A percentile compares a stretch with the other conserved stretches of the same genome.
Conservation (phyloP, 2,113 vertebrate species). For the Cebidichthys violaceus region DNA sequence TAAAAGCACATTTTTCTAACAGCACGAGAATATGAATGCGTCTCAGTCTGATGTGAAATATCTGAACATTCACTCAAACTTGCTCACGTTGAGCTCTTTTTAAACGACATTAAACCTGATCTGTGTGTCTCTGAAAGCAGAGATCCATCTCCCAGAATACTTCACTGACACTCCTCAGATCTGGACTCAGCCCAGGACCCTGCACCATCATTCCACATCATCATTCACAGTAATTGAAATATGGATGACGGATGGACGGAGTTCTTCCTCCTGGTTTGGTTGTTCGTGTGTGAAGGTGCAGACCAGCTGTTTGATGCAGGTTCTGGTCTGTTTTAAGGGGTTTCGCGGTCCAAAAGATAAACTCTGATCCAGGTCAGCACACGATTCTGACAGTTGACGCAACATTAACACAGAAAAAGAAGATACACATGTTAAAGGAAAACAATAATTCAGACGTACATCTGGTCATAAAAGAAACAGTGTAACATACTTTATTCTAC, state of each 20-base stretch:
- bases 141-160: slow-evolving; percentile 12
- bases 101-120: neutral
- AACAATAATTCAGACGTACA: too few relatives aligned
- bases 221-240: slow-evolving; percentile 1
- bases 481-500: too few relatives aligned
- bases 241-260: neutral
- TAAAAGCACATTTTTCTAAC: slow-evolving; percentile 44
- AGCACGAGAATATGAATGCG: neutral
- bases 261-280: too few relatives aligned
- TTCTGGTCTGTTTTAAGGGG: neutral
- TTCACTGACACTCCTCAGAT: slow-evolving; percentile 30
- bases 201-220: neutral
- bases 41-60: neutral
- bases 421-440: too few relatives aligned
- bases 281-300: neutral
- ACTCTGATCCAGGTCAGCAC: neutral
- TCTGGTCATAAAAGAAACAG: neutral
- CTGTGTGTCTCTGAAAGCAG: neutral
- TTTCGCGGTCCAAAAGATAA: neutral
- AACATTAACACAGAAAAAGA: too few relatives aligned
- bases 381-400: too few relatives aligned
- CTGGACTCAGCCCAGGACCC: neutral
- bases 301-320: slow-evolving; percentile 9
- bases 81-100: neutral
- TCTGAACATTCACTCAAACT: too few relatives aligned